Evolutionary conservation across 2,797 vertebrate genomes (phyloP).

Genomic region (Chromis chromis): DNA sequence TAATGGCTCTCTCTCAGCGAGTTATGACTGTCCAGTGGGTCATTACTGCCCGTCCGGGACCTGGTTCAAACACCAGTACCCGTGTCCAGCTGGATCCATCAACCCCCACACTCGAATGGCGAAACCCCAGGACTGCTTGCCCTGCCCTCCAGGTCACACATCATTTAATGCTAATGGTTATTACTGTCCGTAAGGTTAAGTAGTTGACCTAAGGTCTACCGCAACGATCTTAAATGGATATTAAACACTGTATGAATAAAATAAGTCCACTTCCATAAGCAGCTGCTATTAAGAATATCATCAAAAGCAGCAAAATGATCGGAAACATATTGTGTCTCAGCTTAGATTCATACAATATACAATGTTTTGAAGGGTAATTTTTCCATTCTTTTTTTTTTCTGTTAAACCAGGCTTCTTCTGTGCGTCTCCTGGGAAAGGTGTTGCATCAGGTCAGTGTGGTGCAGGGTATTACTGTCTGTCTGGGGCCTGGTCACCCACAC

Average conservation of each 20-base stretch:
- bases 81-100: conserved; percentile 90
- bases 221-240: background rate
- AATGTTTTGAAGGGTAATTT: background rate
- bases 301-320: background rate
- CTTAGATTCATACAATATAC: background rate
- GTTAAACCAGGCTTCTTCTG: conserved; percentile 86
- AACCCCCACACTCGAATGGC: conserved; percentile 81
- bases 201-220: conserved; percentile 14
- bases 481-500: conserved; percentile 78
- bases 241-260: conserved; percentile 14
- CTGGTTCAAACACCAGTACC: conserved; percentile 85
- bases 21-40: conserved; percentile 87
- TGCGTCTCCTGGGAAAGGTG: conserved; percentile 74
- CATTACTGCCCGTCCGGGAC: conserved; percentile 90
- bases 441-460: conserved; percentile 81
- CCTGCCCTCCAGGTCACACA: conserved; percentile 89
- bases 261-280: conserved; percentile 6
- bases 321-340: background rate
- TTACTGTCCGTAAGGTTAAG: conserved; percentile 27
- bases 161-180: conserved; percentile 39
- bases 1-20: conserved; percentile 80
- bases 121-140: conserved; percentile 82
- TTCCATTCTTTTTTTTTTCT: conserved; percentile 1
- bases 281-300: conserved; percentile 7
- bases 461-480: conserved; percentile 87